Conservation (phyloP, 2,888 invertebrate genomes). For the Mesochorus sp. region DNA sequence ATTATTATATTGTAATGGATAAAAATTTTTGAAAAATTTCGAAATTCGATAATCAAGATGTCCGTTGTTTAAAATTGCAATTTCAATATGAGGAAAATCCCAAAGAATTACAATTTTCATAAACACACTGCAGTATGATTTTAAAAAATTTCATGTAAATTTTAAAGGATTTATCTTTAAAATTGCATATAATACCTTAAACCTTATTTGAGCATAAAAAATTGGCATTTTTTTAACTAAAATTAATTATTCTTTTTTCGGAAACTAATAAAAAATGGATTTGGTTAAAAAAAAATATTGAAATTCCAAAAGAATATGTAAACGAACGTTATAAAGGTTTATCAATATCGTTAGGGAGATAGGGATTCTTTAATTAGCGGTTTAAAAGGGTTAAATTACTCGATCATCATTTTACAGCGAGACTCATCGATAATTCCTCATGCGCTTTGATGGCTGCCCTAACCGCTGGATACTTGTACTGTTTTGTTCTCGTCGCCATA, state of each 20-base stretch:
- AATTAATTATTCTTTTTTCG: neutral
- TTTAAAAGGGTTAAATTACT: slow-evolving; percentile 40
- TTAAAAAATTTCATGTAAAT: no score
- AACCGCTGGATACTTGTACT: slow-evolving; percentile 19
- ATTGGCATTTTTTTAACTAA: neutral
- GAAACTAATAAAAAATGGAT: neutral
- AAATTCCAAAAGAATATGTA: no score
- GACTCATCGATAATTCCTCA: slow-evolving; percentile 42
- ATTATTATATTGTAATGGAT: no score
- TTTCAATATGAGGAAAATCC: no score
- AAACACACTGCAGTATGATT: no score
- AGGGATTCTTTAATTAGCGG: slow-evolving; percentile 30
- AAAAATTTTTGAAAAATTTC: no score
- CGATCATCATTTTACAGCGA: slow-evolving; percentile 14
- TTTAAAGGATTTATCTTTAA: no score
- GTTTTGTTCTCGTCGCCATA: slow-evolving; percentile 49
- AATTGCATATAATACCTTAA: neutral
- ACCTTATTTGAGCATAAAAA: neutral
- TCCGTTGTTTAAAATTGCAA: no score
- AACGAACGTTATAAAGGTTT: no score
- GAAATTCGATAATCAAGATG: no score
- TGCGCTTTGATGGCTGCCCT: slow-evolving; percentile 15
- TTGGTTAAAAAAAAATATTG: neutral
- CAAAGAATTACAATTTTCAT: no score
- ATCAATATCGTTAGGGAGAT: neutral